These are phyloP conservation scores for Lepilemur septentrionalis DNA, from an alignment of 2,797 vertebrate genomes.

Conservation along the genomic window DNA sequence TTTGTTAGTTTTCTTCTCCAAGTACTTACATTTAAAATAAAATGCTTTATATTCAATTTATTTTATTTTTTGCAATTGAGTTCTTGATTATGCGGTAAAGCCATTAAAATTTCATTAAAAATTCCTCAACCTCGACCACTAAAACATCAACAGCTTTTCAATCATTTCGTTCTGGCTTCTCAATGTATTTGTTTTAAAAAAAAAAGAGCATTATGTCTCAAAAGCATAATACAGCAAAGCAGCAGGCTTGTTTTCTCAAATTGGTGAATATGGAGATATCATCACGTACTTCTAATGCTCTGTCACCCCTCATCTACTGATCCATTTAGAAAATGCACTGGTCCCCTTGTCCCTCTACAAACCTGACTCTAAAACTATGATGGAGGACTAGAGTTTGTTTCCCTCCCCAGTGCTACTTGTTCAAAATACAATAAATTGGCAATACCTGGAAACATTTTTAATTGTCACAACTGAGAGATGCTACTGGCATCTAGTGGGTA, in stretches of 20 bases:
- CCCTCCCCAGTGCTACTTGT: not conserved
- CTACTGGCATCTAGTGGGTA: not conserved
- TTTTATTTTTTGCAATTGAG: slow-evolving; percentile 12
- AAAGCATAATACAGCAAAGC: not conserved
- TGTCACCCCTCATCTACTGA: not conserved
- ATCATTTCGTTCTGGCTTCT: not conserved
- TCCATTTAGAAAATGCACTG: not conserved
- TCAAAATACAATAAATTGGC: not conserved
- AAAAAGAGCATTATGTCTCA: not conserved
- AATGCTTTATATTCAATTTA: not conserved
- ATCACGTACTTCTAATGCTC: not conserved
- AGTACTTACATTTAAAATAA: slow-evolving; percentile 5
- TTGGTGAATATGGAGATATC: not conserved
- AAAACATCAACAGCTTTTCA: not conserved
- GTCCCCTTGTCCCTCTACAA: not conserved
- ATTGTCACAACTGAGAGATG: not conserved
- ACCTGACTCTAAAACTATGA: not conserved
- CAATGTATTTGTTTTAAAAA: not conserved
- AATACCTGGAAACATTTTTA: not conserved
- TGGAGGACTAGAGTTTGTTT: not conserved
- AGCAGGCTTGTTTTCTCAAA: not conserved
- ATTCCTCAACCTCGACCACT: not conserved
- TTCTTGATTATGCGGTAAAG: not conserved
- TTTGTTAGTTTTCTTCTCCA: not conserved
- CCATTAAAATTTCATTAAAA: slow-evolving; percentile 15